Base-by-base conservation (phyloP, 2,113 vertebrate genomes). In the Hymenochirus boettgeri region DNA sequence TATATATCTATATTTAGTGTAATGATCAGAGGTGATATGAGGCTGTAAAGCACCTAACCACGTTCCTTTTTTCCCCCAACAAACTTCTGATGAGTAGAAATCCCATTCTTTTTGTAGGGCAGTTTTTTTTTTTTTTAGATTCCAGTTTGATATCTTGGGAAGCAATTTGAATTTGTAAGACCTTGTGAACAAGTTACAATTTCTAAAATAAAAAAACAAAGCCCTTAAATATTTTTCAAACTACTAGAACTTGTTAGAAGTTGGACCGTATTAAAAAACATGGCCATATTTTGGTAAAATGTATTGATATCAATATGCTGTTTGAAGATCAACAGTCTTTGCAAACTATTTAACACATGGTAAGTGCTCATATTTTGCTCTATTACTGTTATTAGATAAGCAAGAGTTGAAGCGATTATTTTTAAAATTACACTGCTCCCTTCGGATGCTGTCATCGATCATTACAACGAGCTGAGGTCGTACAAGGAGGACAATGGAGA, bases 71-170 rank as follows among this genome's bases (percentile, higher is more conserved):
- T 53, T 59, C 56, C 53, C 47, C 47, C 10, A 69, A 58, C 15
- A 52, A 60, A 69, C 57, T 60, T 69, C 23, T 53, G 56, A 69
- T 45, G 52, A 60, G 56, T 53, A 53, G 35, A 60, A 60, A 23
- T 48, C 7, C 50, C 29, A 24, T n/a, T 53, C 33, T 23, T 58
- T 69, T 66, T 69, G 46, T 22, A 22, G 17, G 27, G 25, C 19
- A 17, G 13, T n/a, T 42, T 42, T 53, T 69, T 69, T n/a, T 33
- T 29, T 18, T 51, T 33, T n/a, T n/a, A n/a, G 47, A 25, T 21
- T 57, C 45, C 25, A 65, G 18, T 27, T 48, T 47, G 45, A 19
- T 13, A 45, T 35, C 3, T 25, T 37, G 15, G 3, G 22, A 66
- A 66, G n/a, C 15, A 5, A 65, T 65, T 57, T 65, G 54, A 42